Base-by-base conservation (phyloP, 2,113 vertebrate genomes). In the Dipodomys spectabilis region DNA sequence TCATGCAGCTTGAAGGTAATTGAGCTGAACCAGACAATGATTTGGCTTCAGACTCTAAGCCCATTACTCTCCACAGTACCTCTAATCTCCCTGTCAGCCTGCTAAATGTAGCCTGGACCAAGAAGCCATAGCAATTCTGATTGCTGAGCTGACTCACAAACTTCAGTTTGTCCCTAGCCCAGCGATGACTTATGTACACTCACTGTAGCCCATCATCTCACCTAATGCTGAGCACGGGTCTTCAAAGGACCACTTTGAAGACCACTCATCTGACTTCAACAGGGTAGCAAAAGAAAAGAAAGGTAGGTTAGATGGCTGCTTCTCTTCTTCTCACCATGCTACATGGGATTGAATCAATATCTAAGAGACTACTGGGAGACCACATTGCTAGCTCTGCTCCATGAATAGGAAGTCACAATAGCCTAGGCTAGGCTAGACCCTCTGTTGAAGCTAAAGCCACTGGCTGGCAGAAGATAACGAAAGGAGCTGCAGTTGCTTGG, bases 181-280 rank as follows among this genome's bases (percentile, higher is more conserved):
- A 3, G 0, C 6, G 27, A 3, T 44, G 16, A 77, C 19, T n/a
- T 0, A 2, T 0, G 0, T 13, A 12, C 7, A 45, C 4, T 22
- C 4, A 16, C 0, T 3, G 3, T 27, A 25, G 67, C 0, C 18
- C 67, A 15, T 6, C 10, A 7, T 28, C 28, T 11, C 32, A 67
- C 22, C n/a, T 11, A 19, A 23, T 57, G 35, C 0, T 39, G 35
- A 80, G 45, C 12, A 9, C 11, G 45, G 28, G 45, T 57, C 60
- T 57, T 85, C 16, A 64, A 49, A n/a, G 67, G 19, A 62, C 2
- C 9, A 62, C 30, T 44, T 39, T 39, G 39, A 39, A 39, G 39
- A 39, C 39, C 39, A 39, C 39, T 35, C 2, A 7, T 4, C 62
- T 65, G 39, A 82, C 1, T 22, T 60, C 8, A 25, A n/a, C 83